Percentiles rank a stretch among this genome's conserved stretches.
Conservation (phyloP, 2,888 invertebrate genomes). For the Dicroscelio sp. region DNA sequence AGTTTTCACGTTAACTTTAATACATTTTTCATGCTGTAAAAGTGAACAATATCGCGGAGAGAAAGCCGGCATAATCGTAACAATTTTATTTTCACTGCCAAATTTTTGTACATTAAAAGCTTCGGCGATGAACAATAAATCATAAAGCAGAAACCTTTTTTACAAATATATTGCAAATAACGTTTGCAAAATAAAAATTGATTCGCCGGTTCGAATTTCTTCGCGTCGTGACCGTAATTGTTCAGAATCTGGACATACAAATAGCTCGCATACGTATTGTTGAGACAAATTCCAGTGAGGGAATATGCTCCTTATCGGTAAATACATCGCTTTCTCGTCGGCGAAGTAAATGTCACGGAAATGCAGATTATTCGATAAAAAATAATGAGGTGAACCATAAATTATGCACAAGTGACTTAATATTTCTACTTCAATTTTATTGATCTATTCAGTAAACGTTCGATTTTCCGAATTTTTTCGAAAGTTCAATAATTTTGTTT, state of each 20-base stretch:
- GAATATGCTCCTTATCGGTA: conserved; percentile 74
- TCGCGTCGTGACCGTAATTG: conserved; percentile 84
- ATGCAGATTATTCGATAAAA: conserved; percentile 86
- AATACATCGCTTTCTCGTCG: conserved; percentile 76
- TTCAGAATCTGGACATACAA: conserved; percentile 77
- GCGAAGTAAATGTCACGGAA: conserved; percentile 77
- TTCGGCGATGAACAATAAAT: neutral
- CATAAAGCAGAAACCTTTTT: no score
- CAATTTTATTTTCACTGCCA: conserved; percentile 22
- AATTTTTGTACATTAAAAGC: conserved; percentile 28
- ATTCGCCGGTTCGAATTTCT: neutral
- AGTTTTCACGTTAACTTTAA: conserved; percentile 40
- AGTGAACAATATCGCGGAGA: conserved; percentile 25
- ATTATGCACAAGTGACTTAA: no score
- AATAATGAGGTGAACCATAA: no score
- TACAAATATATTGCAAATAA: no score
- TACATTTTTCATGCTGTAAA: conserved; percentile 46
- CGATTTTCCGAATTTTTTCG: no score
- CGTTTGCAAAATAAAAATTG: neutral
- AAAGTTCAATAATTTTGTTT: no score
- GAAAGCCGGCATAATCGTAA: conserved; percentile 28
- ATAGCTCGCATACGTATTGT: conserved; percentile 85
- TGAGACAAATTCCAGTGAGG: conserved; percentile 80
- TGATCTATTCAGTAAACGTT: no score
- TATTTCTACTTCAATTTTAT: no score